Evolutionary conservation across 2,888 invertebrate genomes (phyloP).

Genomic region (Rambutsinella grinnellia): DNA sequence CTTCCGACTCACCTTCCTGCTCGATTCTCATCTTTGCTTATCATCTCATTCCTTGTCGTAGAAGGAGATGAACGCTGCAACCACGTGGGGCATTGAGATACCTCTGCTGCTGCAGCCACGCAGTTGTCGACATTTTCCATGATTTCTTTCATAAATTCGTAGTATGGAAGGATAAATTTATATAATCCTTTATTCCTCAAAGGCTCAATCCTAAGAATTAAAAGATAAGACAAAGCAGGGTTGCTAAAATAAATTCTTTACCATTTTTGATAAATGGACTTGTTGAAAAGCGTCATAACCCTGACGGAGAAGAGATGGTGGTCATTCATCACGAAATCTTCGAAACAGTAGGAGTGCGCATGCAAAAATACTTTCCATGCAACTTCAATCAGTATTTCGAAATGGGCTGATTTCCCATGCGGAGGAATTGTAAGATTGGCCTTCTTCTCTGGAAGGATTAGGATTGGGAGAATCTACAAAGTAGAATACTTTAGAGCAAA

Average conservation of each 20-base stretch:
- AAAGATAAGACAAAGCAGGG: not conserved
- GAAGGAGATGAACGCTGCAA: constrained; percentile 32
- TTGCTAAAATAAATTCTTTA: constrained; percentile 9
- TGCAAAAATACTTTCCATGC: constrained; percentile 62
- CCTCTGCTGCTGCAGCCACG: constrained; percentile 48
- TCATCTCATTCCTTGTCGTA: not conserved
- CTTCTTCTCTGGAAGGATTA: constrained; percentile 36
- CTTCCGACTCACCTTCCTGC: no score
- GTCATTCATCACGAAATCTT: constrained; percentile 57
- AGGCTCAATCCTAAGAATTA: constrained; percentile 54
- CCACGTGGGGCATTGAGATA: constrained; percentile 56
- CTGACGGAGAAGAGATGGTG: constrained; percentile 58
- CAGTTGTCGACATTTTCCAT: constrained; percentile 62
- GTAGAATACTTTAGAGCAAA: not conserved
- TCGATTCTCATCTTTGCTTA: no score
- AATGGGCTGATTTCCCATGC: constrained; percentile 35
- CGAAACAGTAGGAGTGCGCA: constrained; percentile 58
- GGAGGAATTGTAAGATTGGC: constrained; percentile 36
- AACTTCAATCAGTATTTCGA: constrained; percentile 58
- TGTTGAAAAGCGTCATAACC: constrained; percentile 56
- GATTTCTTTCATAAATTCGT: constrained; percentile 38
- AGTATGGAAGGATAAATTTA: constrained; percentile 56
- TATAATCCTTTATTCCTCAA: constrained; percentile 36
- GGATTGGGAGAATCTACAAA: constrained; percentile 39
- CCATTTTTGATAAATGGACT: constrained; percentile 63